phyloP scores from a whole-genome alignment of 1,140 invertebrate genomes.

The Fopius arisanus region DNA sequence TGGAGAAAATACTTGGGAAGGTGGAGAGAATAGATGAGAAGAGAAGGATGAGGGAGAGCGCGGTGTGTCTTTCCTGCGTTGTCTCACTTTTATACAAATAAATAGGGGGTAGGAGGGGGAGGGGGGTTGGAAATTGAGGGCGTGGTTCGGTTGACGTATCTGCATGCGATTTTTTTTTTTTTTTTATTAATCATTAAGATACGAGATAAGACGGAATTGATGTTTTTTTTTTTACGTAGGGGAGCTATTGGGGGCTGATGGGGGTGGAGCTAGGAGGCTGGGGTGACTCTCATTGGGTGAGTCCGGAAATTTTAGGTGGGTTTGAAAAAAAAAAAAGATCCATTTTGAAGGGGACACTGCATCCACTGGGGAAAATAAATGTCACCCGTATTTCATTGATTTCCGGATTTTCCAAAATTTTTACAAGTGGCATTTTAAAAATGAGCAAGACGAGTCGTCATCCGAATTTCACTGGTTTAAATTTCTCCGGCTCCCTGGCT shows the following conservation, averaged over 20 bases:
- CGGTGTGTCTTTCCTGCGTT: not conserved
- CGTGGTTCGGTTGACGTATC: slow-evolving; percentile 1
- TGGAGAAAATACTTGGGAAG: slow-evolving; percentile 10
- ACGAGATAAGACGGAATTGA: not conserved
- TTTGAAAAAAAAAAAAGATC: not conserved
- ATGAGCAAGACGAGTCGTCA: too few species aligned
- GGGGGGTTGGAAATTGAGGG: not conserved
- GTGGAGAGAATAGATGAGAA: not conserved
- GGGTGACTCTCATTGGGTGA: not conserved
- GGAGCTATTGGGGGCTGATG: not conserved
- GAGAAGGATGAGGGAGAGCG: not conserved
- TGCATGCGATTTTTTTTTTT: not conserved
- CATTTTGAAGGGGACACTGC: too few species aligned
- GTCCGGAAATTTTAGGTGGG: not conserved
- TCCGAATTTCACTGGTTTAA: too few species aligned
- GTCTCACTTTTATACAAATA: slow-evolving; percentile 1
- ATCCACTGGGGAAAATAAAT: not conserved
- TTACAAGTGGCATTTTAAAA: too few species aligned
- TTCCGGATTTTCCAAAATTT: too few species aligned
- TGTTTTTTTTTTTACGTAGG: not conserved
- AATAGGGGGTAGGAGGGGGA: not conserved
- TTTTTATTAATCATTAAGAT: slow-evolving; percentile 12
- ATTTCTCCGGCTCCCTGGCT: too few species aligned
- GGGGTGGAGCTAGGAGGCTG: not conserved
- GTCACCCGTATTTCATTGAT: too few species aligned